Base-by-base conservation (phyloP, 30 jellyfish, hydroid and myxozoan species). In the Aurelia sp. region DNA sequence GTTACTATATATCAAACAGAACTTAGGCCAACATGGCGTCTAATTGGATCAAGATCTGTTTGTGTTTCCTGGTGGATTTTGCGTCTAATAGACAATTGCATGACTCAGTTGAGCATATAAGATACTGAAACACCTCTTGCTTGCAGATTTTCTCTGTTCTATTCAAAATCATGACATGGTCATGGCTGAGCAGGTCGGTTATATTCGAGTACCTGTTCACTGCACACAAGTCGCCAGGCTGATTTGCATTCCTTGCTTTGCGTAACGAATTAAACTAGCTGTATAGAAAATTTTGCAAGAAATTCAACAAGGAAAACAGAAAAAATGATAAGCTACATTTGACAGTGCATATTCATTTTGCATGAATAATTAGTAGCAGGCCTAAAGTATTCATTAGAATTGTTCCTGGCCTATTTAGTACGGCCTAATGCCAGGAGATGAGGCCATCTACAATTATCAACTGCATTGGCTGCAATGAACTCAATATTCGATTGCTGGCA, bases 261-360 rank as follows among this genome's bases (percentile, higher is more conserved):
- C 92, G 92, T 82, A 82, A 82, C 71, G 59, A 55, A 61, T 75
- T 41, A 23, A 68, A 52, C 90, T 81, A 82, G 92, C 92, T 74
- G 92, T 78, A 82, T 44, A 15, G 61, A 63, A 72, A 37, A 9
- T 47, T 74, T 55, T 55, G 15, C 72, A 21, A 41, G 60, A 57
- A 52, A 18, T 59, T 44, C 55, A 44, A 44, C 15, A 44, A 44
- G 55, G 10, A 44, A 44, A 44, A 44, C 55, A 44, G 55, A 44
- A 44, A 41, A 44, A 44, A 44, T 44, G 55, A 44, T 44, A 6
- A 44, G 55, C 55, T 44, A 44, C 55, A 44, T 44, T 44, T 44
- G 55, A 44, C 55, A 44, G 55, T 13, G 55, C 3, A 44, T 10
- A 7, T 44, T 44, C 3, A 44, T 44, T 44, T 44, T 44, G 55